phyloP scores from a whole-genome alignment of 2,888 invertebrate species.

The Sarcophaga caerulescens region DNA sequence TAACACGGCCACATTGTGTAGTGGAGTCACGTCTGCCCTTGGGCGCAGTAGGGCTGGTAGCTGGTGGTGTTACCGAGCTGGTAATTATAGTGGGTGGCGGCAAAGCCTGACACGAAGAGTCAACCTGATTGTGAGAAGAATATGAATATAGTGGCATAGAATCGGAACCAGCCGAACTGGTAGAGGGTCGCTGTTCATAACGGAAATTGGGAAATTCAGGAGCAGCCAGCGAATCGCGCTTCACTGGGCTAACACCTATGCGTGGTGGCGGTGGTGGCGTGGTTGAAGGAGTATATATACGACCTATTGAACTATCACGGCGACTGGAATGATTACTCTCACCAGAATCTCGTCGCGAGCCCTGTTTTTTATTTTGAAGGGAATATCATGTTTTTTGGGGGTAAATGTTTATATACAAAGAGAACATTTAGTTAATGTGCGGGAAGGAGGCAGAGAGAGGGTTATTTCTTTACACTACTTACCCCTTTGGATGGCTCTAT shows the following conservation, averaged over 20 bases:
- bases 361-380: slow-evolving; percentile 69
- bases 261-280: slow-evolving; percentile 83
- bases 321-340: slow-evolving; percentile 87
- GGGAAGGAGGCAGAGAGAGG: not conserved
- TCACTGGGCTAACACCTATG: slow-evolving; percentile 85
- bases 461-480: slow-evolving; percentile 6
- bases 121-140: slow-evolving; percentile 82
- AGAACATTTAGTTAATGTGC: no score
- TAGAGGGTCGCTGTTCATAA: slow-evolving; percentile 87
- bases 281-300: slow-evolving; percentile 80
- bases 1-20: slow-evolving; percentile 88
- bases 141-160: slow-evolving; percentile 82
- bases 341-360: slow-evolving; percentile 84
- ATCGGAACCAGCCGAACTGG: slow-evolving; percentile 88
- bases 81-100: slow-evolving; percentile 90
- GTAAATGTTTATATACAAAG: no score
- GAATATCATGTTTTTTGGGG: no score
- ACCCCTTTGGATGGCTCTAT: slow-evolving; percentile 71
- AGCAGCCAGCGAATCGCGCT: slow-evolving; percentile 83
- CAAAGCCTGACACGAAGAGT: slow-evolving; percentile 85
- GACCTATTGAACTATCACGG: slow-evolving; percentile 85
- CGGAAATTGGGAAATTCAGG: slow-evolving; percentile 82
- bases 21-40: slow-evolving; percentile 90
- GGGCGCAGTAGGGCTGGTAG: slow-evolving; percentile 88
- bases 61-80: slow-evolving; percentile 91